phyloP scores from a whole-genome alignment of 2,888 invertebrate species.

The Galeopsomyia nigrocyanea region DNA sequence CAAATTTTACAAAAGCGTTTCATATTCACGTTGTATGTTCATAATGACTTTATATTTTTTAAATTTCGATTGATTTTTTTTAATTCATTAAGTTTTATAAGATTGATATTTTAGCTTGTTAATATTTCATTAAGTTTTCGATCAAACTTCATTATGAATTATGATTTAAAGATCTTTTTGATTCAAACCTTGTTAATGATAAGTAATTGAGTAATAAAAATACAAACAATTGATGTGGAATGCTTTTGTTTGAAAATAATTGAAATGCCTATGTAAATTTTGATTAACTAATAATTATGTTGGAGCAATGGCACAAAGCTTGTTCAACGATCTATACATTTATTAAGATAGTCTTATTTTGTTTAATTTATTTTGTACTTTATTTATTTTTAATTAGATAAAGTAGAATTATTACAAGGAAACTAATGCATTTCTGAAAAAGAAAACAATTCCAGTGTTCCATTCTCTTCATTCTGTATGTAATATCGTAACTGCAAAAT shows the following conservation, averaged over 20 bases:
- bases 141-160: constrained; percentile 4
- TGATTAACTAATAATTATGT: constrained; percentile 34
- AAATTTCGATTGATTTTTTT: constrained; percentile 21
- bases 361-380: constrained; percentile 22
- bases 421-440: constrained; percentile 23
- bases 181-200: constrained; percentile 19
- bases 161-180: constrained; percentile 20
- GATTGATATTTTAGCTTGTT: constrained; percentile 36
- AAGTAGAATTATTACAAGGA: constrained; percentile 18
- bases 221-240: constrained; percentile 30
- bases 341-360: constrained; percentile 31
- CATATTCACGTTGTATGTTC: constrained; percentile 36
- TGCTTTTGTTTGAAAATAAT: constrained; percentile 39
- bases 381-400: constrained; percentile 41
- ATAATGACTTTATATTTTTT: not conserved
- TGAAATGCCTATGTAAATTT: constrained; percentile 41
- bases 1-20: constrained; percentile 38
- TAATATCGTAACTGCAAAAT: constrained; percentile 42
- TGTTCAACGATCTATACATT: constrained; percentile 34
- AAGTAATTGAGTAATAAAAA: constrained; percentile 6
- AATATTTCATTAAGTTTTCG: constrained; percentile 10
- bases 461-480: constrained; percentile 44
- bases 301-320: constrained; percentile 31
- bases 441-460: constrained; percentile 44
- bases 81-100: constrained; percentile 32